Evolutionary conservation across 2,797 vertebrate species (phyloP), one percentile per base, ranked within the genome.

Genomic region (Zenarchopterus dispar): DNA sequence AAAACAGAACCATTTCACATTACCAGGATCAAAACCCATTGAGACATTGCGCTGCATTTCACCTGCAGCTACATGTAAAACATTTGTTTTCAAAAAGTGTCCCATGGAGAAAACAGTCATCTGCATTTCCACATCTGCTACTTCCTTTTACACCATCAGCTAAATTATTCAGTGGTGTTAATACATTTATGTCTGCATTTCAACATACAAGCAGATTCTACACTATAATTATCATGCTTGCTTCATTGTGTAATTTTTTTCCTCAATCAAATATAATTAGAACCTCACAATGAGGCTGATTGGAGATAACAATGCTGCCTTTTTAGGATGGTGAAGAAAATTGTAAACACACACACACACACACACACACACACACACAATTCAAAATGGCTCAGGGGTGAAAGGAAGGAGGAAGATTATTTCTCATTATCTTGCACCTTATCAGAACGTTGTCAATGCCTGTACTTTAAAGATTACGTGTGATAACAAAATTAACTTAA

Each of bases 191-290:
- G 73, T 85, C 82, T 86, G 72, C 22, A 39, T 86, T 81, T 81
- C 56, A 31, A 63, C 4, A 7, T 49, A 51, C 16, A 0, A 46
- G 28, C 63, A 78, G 62, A 84, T 81, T 57, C 64, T 28, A 63
- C 67, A 33, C 62, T 75, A 41, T 85, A 88, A 90, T 89, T 86
- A 86, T 78, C 75, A 31, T 15, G 28, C 61, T 59, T 53, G 70
- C 70, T 75, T 58, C 77, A 41, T 19, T 73, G 80, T 68, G 67
- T 67, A 45, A 42, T 77, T 84, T 74, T 19, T 71, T 77, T 78
- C 47, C 67, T 80, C 74, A 88, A 87, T 91, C 85, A 87, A 80
- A 80, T 58, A 73, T 84, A 88, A 89, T 89, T 84, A 84, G 62
- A 55, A 59, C 39, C 58, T 75, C 77, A 85, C 82, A 84, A 87